A percentile compares a stretch with the other conserved stretches of the same genome.
Evolutionary conservation across 2,888 invertebrate species (phyloP).

Genomic region (Parthenolecanium corni): DNA sequence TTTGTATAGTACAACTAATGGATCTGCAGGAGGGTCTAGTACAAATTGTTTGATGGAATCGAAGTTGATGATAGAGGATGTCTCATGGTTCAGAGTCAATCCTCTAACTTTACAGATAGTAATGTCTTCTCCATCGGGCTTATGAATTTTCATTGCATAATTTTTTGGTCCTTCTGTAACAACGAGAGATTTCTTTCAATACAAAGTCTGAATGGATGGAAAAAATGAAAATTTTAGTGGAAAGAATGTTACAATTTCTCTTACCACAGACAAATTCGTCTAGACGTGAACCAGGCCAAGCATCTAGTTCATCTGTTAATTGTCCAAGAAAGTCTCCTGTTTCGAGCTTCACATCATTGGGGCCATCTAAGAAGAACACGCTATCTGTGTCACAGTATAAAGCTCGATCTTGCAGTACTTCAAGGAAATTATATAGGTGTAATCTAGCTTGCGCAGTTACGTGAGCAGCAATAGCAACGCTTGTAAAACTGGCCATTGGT

Average conservation of each 20-base stretch:
- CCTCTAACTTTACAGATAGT: not conserved
- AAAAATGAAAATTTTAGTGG: not conserved
- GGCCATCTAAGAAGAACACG: not conserved
- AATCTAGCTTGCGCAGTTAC: not conserved
- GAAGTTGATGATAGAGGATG: too few species aligned
- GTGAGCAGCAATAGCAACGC: not conserved
- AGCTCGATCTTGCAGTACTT: not conserved
- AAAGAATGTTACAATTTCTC: not conserved
- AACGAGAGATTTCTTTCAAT: not conserved
- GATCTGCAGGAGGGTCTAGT: not conserved
- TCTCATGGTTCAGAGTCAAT: not conserved
- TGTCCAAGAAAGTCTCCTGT: not conserved
- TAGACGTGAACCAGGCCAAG: not conserved
- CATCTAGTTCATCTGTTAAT: not conserved
- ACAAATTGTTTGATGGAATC: not conserved
- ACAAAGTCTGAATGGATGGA: not conserved
- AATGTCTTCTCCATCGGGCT: too few species aligned
- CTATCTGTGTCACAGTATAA: not conserved
- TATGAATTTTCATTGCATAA: too few species aligned
- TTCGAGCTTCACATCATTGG: not conserved
- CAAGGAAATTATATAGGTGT: not conserved
- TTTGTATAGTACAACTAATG: not conserved
- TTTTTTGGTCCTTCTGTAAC: conserved; percentile 5
- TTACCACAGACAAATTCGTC: not conserved
- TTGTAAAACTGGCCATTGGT: not conserved